Percentiles rank a stretch among this genome's conserved stretches.
Conservation (phyloP, 2,113 vertebrate genomes). For the Eupsittula cactorum region DNA sequence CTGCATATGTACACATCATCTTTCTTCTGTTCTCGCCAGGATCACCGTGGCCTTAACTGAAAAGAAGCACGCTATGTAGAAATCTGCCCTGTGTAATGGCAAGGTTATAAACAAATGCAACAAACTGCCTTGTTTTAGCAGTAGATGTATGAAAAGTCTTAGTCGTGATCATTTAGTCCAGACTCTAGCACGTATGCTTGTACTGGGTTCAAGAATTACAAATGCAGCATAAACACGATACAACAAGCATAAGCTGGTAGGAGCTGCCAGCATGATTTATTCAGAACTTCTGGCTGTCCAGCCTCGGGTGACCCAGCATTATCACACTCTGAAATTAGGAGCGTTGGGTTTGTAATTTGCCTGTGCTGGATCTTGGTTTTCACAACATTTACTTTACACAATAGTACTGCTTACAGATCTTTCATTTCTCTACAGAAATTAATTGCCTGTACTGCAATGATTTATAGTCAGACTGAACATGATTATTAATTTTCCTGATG, state of each 20-base stretch:
- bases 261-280: constrained; percentile 58
- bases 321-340: constrained; percentile 69
- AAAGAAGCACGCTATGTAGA: neutral
- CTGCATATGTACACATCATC: neutral
- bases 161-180: neutral
- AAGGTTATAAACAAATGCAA: neutral
- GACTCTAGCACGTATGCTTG: neutral
- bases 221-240: neutral
- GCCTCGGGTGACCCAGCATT: constrained; percentile 60
- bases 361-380: constrained; percentile 78
- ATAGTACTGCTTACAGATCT: constrained; percentile 90
- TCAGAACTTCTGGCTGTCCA: constrained; percentile 42
- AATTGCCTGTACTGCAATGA: constrained; percentile 95
- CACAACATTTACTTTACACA: constrained; percentile 83
- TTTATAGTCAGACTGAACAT: constrained; percentile 91
- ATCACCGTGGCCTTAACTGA: neutral
- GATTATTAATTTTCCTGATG: constrained; percentile 97
- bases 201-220: neutral
- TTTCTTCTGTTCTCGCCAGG: neutral
- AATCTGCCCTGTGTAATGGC: neutral
- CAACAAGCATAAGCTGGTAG: constrained; percentile 37
- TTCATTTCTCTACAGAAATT: constrained; percentile 88
- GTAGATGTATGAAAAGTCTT: neutral
- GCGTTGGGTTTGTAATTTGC: constrained; percentile 64
- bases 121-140: neutral